phyloP scores from a whole-genome alignment of 2,797 vertebrate species.

The Ambastaia sidthimunki region DNA sequence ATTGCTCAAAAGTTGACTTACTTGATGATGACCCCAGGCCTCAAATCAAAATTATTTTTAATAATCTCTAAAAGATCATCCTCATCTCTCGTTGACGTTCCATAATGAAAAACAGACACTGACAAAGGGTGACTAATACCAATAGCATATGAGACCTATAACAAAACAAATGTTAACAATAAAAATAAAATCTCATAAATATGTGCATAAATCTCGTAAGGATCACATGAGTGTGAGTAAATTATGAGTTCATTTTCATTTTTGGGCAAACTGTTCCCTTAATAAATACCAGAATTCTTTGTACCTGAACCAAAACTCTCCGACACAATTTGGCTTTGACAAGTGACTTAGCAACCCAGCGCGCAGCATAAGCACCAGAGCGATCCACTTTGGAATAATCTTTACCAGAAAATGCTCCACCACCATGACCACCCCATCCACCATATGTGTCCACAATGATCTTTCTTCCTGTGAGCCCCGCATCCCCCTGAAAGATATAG shows the following conservation, averaged over 20 bases:
- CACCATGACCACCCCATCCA: constrained; percentile 80
- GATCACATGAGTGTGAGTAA: too few relatives aligned
- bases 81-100: constrained; percentile 74
- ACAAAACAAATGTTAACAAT: constrained; percentile 9
- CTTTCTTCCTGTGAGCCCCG: constrained; percentile 80
- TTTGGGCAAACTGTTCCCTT: too few relatives aligned
- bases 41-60: constrained; percentile 78
- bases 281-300: too few relatives aligned
- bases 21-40: constrained; percentile 80
- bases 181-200: neutral
- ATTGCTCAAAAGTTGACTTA: constrained; percentile 54
- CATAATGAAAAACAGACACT: constrained; percentile 79
- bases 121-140: constrained; percentile 76
- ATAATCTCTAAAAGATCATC: constrained; percentile 78
- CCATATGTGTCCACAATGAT: constrained; percentile 82
- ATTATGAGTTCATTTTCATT: too few relatives aligned
- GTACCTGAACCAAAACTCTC: constrained; percentile 77
- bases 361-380: constrained; percentile 79
- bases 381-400: constrained; percentile 82
- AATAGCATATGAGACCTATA: constrained; percentile 77
- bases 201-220: too few relatives aligned
- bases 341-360: constrained; percentile 82
- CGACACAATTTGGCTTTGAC: constrained; percentile 80
- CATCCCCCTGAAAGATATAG: constrained; percentile 67
- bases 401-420: constrained; percentile 81